These are phyloP conservation scores for Diaperis boleti DNA, from an alignment of 2,888 invertebrate genomes.

Conservation along the genomic window DNA sequence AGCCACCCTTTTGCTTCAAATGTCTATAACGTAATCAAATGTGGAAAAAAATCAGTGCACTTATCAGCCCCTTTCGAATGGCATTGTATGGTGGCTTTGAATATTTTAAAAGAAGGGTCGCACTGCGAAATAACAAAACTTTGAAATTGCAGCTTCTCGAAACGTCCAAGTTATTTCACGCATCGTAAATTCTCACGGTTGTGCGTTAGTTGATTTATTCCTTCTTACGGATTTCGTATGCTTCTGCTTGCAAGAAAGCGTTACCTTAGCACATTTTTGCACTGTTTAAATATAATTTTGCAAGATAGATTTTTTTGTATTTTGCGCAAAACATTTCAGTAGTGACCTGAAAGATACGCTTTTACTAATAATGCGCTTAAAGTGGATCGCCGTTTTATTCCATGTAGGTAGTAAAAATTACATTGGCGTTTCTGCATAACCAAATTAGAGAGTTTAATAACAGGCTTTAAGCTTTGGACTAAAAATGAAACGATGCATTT, in stretches of 20 bases:
- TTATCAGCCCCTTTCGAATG: slow-evolving; percentile 40
- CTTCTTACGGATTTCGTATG: slow-evolving; percentile 17
- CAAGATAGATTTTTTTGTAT: background rate
- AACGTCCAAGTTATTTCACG: slow-evolving; percentile 42
- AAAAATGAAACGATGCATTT: too few relatives aligned
- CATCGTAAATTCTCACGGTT: slow-evolving; percentile 39
- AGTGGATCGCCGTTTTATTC: too few relatives aligned
- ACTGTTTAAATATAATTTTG: slow-evolving; percentile 11
- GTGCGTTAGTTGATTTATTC: slow-evolving; percentile 40
- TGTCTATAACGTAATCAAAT: slow-evolving; percentile 41
- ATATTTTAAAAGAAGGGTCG: slow-evolving; percentile 52
- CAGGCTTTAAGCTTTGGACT: too few relatives aligned
- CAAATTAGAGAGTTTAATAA: too few relatives aligned
- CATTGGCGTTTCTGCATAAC: too few relatives aligned
- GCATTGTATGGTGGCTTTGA: slow-evolving; percentile 48
- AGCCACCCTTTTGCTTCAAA: slow-evolving; percentile 21
- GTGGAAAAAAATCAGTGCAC: slow-evolving; percentile 33
- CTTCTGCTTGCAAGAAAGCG: background rate
- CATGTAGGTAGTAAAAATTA: too few relatives aligned
- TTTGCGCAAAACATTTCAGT: too few relatives aligned
- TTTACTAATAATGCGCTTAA: too few relatives aligned
- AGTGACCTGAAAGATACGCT: too few relatives aligned
- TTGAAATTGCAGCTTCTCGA: slow-evolving; percentile 39
- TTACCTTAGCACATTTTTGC: slow-evolving; percentile 10
- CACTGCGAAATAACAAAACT: slow-evolving; percentile 40